phyloP scores from a whole-genome alignment of 1,140 invertebrate species.

The Drosophila novamexicana region DNA sequence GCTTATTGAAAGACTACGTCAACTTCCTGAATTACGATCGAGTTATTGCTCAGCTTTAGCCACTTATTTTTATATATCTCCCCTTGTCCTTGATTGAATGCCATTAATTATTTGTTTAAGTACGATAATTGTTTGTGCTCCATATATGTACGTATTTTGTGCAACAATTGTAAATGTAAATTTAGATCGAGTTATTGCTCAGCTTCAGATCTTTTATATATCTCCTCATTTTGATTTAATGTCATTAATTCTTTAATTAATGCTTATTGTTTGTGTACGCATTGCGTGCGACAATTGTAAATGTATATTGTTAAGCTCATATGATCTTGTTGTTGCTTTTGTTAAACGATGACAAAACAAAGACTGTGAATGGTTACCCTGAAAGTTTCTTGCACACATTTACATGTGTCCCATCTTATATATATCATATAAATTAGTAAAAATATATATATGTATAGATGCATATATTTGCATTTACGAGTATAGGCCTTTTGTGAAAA shows the following conservation, averaged over 20 bases:
- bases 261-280: no score
- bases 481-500: slow-evolving; percentile 51
- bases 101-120: no score
- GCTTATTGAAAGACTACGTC: slow-evolving; percentile 22
- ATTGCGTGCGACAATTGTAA: background rate
- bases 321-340: slow-evolving; percentile 41
- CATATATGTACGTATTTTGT: no score
- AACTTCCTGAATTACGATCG: background rate
- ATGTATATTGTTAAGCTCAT: slow-evolving; percentile 5
- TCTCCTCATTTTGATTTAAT: no score
- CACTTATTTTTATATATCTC: no score
- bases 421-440: slow-evolving; percentile 1
- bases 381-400: slow-evolving; percentile 66
- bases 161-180: background rate
- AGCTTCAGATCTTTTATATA: no score
- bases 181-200: background rate
- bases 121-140: no score
- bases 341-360: slow-evolving; percentile 52
- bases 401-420: slow-evolving; percentile 18
- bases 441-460: slow-evolving; percentile 29
- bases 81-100: no score
- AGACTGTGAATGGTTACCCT: slow-evolving; percentile 76
- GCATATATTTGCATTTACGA: slow-evolving; percentile 50
- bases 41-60: background rate
- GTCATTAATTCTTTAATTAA: no score